A percentile compares a stretch with the other conserved stretches of the same genome.
These are phyloP conservation scores for Ichneumoninae sp. DNA, from an alignment of 2,888 invertebrate genomes.

Conservation along the genomic window DNA sequence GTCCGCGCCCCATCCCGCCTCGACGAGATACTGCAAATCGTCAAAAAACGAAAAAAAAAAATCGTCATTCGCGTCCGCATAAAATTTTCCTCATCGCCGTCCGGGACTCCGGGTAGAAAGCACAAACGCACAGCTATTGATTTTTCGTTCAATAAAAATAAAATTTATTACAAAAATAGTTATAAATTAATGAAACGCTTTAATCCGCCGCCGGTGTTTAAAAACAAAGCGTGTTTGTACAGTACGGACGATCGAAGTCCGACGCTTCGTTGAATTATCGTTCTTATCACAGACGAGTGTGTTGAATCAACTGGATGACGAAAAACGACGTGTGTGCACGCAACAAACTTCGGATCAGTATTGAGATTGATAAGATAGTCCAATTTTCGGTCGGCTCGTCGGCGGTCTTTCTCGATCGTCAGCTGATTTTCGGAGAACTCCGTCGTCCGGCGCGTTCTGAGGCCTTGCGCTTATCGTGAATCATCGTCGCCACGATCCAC, in stretches of 20 bases:
- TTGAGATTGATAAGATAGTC: not conserved
- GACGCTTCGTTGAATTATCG: not conserved
- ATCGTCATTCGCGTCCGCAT: not conserved
- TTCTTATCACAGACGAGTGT: conserved; percentile 11
- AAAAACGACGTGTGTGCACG: conserved; percentile 6
- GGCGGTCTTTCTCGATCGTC: not conserved
- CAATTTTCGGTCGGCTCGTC: not conserved
- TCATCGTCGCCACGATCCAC: too few species aligned
- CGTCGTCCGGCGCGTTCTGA: not conserved
- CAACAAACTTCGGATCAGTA: not conserved
- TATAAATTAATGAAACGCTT: not conserved
- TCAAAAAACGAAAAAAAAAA: not conserved
- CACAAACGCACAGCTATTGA: not conserved
- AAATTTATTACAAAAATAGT: conserved; percentile 27
- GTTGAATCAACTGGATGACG: not conserved
- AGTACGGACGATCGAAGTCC: not conserved
- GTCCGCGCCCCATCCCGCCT: conserved; percentile 93
- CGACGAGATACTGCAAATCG: conserved; percentile 91
- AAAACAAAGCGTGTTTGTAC: conserved; percentile 5
- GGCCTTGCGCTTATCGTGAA: not conserved
- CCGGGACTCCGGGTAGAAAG: not conserved
- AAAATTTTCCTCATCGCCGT: not conserved
- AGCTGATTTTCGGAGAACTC: not conserved
- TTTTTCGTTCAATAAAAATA: not conserved
- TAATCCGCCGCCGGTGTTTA: not conserved